Percentiles rank a stretch among this genome's conserved stretches.
Evolutionary conservation across 1,140 invertebrate genomes (phyloP).

Genomic region (Andricus grossulariae): DNA sequence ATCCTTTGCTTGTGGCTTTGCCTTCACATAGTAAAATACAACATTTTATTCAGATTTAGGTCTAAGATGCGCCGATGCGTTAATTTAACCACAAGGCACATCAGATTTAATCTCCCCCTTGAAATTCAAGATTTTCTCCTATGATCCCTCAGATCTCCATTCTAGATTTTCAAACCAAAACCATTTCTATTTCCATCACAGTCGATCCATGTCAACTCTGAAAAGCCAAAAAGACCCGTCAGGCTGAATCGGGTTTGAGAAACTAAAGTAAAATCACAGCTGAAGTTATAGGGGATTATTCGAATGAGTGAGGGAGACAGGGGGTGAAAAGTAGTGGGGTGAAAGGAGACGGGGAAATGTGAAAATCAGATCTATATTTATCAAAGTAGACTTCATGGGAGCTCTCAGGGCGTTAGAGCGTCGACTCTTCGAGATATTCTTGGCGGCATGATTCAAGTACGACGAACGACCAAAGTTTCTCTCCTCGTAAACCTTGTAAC

Average conservation of each 20-base stretch:
- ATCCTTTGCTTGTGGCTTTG: no score
- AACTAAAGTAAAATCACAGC: conserved; percentile 37
- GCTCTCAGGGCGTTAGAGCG: conserved; percentile 45
- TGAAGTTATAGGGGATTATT: conserved; percentile 52
- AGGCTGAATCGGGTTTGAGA: background rate
- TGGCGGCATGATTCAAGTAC: conserved; percentile 52
- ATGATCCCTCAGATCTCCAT: background rate
- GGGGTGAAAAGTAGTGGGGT: background rate
- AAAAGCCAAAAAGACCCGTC: conserved; percentile 10
- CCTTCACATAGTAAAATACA: no score
- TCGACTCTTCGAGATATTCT: conserved; percentile 56
- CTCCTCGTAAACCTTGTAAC: background rate
- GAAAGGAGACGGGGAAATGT: conserved; percentile 18
- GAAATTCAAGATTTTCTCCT: background rate
- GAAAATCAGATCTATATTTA: conserved; percentile 58
- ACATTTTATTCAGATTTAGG: no score
- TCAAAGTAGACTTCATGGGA: conserved; percentile 41
- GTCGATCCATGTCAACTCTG: background rate
- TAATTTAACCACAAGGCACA: no score
- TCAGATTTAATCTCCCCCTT: no score
- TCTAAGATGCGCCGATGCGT: no score
- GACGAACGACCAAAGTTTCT: conserved; percentile 15
- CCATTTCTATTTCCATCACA: conserved; percentile 14
- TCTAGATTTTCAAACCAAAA: conserved; percentile 16
- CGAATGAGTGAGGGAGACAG: conserved; percentile 35